These are phyloP conservation scores for Pteronotus mesoamericanus DNA, from an alignment of 2,797 vertebrate species.

Conservation along the genomic window DNA sequence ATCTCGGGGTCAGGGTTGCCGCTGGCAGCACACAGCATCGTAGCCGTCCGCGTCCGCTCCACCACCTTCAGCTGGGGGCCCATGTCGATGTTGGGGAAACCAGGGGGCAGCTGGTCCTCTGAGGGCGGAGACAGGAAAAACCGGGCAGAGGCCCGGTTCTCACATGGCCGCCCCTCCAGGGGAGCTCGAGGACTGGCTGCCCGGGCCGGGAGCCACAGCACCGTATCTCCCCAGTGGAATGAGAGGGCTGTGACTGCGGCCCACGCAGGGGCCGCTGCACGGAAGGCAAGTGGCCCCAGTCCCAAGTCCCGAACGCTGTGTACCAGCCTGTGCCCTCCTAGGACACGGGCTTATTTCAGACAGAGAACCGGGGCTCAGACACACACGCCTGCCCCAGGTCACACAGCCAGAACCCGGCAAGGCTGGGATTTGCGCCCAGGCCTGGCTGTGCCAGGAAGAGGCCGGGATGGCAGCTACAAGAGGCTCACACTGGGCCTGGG, in stretches of 20 bases:
- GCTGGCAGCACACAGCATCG: slow-evolving; percentile 98
- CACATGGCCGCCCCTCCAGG: rapidly evolving
- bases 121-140: neutral
- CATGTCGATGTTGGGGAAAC: slow-evolving; percentile 99
- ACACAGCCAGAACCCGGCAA: neutral
- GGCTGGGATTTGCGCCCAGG: neutral
- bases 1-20: slow-evolving; percentile 98
- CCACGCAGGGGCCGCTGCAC: neutral
- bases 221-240: too few relatives aligned
- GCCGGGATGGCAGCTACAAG: neutral
- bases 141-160: neutral
- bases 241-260: rapidly evolving
- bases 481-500: too few relatives aligned
- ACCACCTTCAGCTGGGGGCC: slow-evolving; percentile 98
- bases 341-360: neutral
- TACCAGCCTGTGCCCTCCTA: neutral
- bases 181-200: neutral
- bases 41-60: slow-evolving; percentile 95
- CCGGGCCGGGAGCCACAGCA: neutral
- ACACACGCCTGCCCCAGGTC: neutral
- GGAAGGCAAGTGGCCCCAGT: neutral
- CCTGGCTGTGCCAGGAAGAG: neutral
- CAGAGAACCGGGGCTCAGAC: neutral
- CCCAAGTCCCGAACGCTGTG: rapidly evolving
- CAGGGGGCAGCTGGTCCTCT: slow-evolving; percentile 96